Evolutionary conservation across 2,888 invertebrate species (phyloP), one percentile per base, ranked within the genome.

Genomic region (Pyrocoelia pectoralis): DNA sequence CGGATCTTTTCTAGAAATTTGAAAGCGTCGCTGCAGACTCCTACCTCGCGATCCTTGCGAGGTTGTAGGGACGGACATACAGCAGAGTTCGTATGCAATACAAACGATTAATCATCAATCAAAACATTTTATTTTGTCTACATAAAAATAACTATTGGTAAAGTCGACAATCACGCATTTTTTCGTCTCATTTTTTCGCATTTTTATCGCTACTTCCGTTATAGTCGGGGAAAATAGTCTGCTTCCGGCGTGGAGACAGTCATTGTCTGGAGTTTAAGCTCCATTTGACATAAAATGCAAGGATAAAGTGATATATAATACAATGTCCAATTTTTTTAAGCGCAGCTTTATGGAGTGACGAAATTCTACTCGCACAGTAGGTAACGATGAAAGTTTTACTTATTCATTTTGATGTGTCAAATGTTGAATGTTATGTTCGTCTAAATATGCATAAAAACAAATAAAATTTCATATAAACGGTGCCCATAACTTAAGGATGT

Each of bases 21-120:
- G n/a, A n/a, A n/a, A n/a, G n/a, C n/a, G n/a, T n/a, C n/a, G n/a
- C n/a, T n/a, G n/a, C n/a, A n/a, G n/a, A n/a, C n/a, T n/a, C n/a
- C n/a, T n/a, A n/a, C n/a, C n/a, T n/a, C n/a, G n/a, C n/a, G n/a
- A n/a, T n/a, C n/a, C n/a, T n/a, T n/a, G n/a, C n/a, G n/a, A n/a
- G n/a, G n/a, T n/a, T n/a, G n/a, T n/a, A n/a, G n/a, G n/a, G n/a
- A n/a, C n/a, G n/a, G n/a, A n/a, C 24, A 5, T 24, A 6, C 24
- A 24, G 24, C 24, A 24, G 6, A 24, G 6, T 6, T 24, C n/a
- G 24, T 46, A 61, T 56, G 56, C 56, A 86, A 86, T 81, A 83
- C 85, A 83, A 83, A 78, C 86, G 86, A 87, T 87, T 87, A 85
- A 83, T 79, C 83, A 76, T 70, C 80, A 86, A 86, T 87, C 83